Evolutionary conservation across 2,888 invertebrate species (phyloP).

Genomic region (Drosophila aldrichi): DNA sequence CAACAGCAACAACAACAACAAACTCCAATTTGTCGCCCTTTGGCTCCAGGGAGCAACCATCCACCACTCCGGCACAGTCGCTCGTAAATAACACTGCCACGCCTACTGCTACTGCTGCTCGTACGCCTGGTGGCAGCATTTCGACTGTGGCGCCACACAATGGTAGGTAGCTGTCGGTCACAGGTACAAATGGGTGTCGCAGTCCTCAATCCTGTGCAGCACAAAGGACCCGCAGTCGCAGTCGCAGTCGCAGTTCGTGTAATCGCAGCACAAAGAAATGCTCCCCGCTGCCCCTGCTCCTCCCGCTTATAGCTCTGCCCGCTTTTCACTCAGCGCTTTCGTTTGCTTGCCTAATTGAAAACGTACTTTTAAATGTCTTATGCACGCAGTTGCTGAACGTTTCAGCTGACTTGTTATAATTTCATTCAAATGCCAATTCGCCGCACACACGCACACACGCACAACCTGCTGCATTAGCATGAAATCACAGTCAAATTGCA

Average conservation of each 20-base stretch:
- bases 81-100: constrained; percentile 52
- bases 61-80: constrained; percentile 18
- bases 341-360: constrained; percentile 33
- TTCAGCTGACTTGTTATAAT: constrained; percentile 56
- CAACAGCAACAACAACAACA: constrained; percentile 28
- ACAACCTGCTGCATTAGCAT: constrained; percentile 36
- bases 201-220: constrained; percentile 14
- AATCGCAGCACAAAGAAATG: constrained; percentile 25
- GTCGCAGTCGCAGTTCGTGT: constrained; percentile 18
- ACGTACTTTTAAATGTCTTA: constrained; percentile 46
- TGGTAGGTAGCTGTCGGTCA: constrained; percentile 58
- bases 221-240: constrained; percentile 23
- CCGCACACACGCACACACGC: constrained; percentile 29
- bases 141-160: constrained; percentile 26
- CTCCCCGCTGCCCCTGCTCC: background rate
- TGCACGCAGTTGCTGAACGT: constrained; percentile 56
- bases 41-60: constrained; percentile 22
- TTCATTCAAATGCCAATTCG: constrained; percentile 63
- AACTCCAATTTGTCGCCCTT: constrained; percentile 59
- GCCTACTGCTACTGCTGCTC: background rate
- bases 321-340: constrained; percentile 15
- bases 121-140: constrained; percentile 14
- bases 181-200: constrained; percentile 23
- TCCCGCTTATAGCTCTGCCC: constrained; percentile 25
- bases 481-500: constrained; percentile 58